phyloP scores from a whole-genome alignment of 2,113 vertebrate genomes.

The Ginglymostoma cirratum region DNA sequence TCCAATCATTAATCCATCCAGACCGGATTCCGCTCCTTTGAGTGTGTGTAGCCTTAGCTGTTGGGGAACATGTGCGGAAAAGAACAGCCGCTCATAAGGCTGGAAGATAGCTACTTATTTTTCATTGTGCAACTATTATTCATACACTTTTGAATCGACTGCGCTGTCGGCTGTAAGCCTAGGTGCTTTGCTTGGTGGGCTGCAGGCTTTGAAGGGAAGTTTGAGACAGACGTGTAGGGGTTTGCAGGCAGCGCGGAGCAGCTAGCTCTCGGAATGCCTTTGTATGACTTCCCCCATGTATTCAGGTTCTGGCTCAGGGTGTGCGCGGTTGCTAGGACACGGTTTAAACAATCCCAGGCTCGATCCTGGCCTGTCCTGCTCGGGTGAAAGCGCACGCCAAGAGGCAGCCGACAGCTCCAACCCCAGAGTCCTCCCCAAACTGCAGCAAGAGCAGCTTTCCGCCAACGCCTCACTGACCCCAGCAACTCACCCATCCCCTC shows the following conservation, averaged over 20 bases:
- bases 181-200: background rate
- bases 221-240: background rate
- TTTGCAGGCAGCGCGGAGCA: background rate
- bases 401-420: background rate
- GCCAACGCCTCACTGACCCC: background rate
- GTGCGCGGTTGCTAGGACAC: conserved; percentile 26
- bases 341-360: conserved; percentile 13
- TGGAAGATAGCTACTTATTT: background rate
- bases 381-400: background rate
- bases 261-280: background rate
- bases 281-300: background rate
- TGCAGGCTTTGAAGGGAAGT: too few species aligned
- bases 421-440: background rate
- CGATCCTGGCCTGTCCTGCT: background rate
- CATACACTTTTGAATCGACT: background rate
- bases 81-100: background rate
- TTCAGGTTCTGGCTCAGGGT: background rate
- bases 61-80: background rate
- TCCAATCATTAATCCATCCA: background rate
- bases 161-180: background rate
- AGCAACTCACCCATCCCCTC: background rate
- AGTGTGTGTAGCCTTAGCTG: background rate
- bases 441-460: background rate
- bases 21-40: background rate
- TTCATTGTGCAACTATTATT: background rate